These are phyloP conservation scores for Xanthorhoe designata DNA, from an alignment of 2,888 invertebrate species.

Conservation along the genomic window DNA sequence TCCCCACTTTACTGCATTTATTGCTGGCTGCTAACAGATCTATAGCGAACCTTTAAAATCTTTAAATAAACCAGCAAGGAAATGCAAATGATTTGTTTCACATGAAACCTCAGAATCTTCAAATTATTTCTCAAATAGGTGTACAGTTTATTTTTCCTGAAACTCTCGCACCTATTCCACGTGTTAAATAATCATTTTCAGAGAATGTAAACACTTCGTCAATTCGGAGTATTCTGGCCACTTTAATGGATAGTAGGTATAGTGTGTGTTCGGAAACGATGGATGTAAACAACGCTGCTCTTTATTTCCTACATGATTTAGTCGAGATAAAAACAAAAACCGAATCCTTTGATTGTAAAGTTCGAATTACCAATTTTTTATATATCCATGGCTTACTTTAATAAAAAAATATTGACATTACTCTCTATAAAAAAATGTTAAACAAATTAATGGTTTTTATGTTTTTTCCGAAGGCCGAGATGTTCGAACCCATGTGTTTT, in stretches of 20 bases:
- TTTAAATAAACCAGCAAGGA: not conserved
- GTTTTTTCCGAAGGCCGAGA: too few relatives aligned
- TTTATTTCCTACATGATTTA: not conserved
- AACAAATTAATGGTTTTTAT: too few relatives aligned
- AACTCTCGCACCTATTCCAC: conserved; percentile 14
- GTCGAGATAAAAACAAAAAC: not conserved
- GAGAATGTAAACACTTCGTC: conserved; percentile 12
- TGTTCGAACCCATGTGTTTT: too few relatives aligned
- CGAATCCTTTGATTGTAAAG: not conserved
- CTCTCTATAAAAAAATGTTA: too few relatives aligned
- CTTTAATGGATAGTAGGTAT: not conserved
- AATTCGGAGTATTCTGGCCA: conserved; percentile 3
- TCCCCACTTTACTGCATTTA: not conserved
- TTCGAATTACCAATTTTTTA: too few relatives aligned
- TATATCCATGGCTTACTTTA: too few relatives aligned
- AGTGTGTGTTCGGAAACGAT: not conserved
- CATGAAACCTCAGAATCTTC: conserved; percentile 17
- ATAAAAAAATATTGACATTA: too few relatives aligned
- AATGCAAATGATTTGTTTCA: conserved; percentile 17
- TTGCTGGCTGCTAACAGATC: conserved; percentile 5
- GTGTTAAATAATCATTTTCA: conserved; percentile 27
- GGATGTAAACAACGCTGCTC: not conserved
- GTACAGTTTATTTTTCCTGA: conserved; percentile 19
- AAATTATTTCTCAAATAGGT: not conserved
- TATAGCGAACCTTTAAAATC: not conserved